Evolutionary conservation across 2,888 invertebrate genomes (phyloP).

Genomic region (Synergus umbraculus): DNA sequence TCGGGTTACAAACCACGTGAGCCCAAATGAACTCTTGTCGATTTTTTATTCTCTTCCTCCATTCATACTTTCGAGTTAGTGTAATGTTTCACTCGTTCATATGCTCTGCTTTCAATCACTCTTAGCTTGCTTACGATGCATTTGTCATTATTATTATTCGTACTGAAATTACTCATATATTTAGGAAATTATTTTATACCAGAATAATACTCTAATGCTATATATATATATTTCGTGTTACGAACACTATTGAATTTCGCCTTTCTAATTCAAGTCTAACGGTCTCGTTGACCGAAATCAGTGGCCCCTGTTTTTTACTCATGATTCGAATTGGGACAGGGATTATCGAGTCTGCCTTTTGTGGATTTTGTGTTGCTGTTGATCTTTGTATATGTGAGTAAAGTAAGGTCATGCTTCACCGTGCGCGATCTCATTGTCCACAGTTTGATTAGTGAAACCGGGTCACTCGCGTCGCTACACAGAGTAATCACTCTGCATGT

Average conservation of each 20-base stretch:
- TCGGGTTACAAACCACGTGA: slow-evolving; percentile 21
- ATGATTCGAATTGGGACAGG: background rate
- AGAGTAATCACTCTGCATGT: slow-evolving; percentile 65
- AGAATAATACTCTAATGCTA: background rate
- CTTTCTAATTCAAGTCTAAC: background rate
- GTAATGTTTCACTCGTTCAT: slow-evolving; percentile 8
- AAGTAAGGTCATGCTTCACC: slow-evolving; percentile 57
- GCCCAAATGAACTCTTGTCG: slow-evolving; percentile 1
- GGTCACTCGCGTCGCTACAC: slow-evolving; percentile 65
- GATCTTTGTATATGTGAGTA: slow-evolving; percentile 1
- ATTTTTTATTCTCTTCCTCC: background rate
- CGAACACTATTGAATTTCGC: background rate
- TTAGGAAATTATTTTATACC: background rate
- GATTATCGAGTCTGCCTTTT: background rate
- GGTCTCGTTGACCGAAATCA: slow-evolving; percentile 2
- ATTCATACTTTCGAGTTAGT: slow-evolving; percentile 11
- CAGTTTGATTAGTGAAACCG: slow-evolving; percentile 65
- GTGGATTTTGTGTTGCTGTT: background rate
- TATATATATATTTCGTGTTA: background rate
- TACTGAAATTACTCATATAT: background rate
- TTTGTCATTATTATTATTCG: background rate
- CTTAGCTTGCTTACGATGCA: background rate
- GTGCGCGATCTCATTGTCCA: slow-evolving; percentile 67
- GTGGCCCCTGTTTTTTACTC: background rate
- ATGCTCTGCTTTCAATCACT: background rate